Evolutionary conservation across 2,888 invertebrate species (phyloP), one percentile per base, ranked within the genome.

Genomic region (Sesamia inferens): DNA sequence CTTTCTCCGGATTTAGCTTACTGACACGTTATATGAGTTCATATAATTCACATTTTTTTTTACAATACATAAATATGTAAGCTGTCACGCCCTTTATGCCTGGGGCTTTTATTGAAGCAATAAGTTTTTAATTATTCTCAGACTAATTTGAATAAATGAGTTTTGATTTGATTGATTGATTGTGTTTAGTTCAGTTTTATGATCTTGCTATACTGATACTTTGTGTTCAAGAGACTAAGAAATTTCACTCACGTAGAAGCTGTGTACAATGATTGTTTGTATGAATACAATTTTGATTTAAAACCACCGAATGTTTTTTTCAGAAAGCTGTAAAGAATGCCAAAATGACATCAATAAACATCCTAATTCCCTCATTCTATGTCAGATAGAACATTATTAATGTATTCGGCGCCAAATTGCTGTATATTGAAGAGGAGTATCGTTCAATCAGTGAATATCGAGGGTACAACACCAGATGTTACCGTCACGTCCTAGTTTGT

Each of bases 381-480:
- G 54, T 74, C 66, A 59, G 71, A 71, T 65, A 63, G 62, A 79
- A 74, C 64, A 64, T 74, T 75, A 82, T 83, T 83, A 85, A 88
- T 83, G 81, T 83, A 86, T 85, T 88, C 77, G 66, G 72, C 63
- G 78, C 71, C 68, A 86, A 86, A 84, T 85, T 82, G 79, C 70
- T 79, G 78, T 80, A 79, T 82, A 85, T 84, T 71, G 82, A 75
- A 69, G 62, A 73, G 31, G 48, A 79, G 81, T 81, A 82, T 83
- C 77, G 74, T 84, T 81, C 79, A 84, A 86, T 87, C 85, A 86
- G 81, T 72, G 75, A 68, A 78, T 82, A 76, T 74, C 67, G 78
- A 67, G 80, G 82, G 76, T 78, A 78, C 71, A 74, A 64, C 68
- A 71, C 80, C 87, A 87, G 88, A 85, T 87, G 87, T 78, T 79